A percentile compares a stretch with the other conserved stretches of the same genome.
These are phyloP conservation scores for Carlito syrichta DNA, from an alignment of 2,113 vertebrate species.

Conservation along the genomic window DNA sequence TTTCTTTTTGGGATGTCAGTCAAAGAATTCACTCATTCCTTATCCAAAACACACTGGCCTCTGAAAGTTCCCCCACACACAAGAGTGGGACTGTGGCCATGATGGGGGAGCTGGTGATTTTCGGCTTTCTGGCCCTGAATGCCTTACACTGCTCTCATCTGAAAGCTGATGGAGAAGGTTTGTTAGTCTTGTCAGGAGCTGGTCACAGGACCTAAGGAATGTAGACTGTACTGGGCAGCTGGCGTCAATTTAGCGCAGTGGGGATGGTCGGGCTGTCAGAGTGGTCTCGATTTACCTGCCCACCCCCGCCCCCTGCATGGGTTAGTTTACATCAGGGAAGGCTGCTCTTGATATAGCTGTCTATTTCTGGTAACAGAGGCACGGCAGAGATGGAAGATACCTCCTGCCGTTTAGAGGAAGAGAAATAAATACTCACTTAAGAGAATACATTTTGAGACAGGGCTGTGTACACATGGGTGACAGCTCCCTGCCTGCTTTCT, in stretches of 20 bases:
- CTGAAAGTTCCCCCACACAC: slow-evolving; percentile 51
- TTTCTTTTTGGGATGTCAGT: slow-evolving; percentile 52
- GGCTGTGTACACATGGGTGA: neutral
- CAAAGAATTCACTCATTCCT: slow-evolving; percentile 61
- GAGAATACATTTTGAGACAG: neutral
- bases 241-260: slow-evolving; percentile 63
- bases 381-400: slow-evolving; percentile 1
- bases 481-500: neutral
- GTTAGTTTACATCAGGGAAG: neutral
- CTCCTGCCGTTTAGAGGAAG: slow-evolving; percentile 41
- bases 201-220: slow-evolving; percentile 71
- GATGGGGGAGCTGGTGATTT: neutral
- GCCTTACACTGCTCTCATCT: slow-evolving; percentile 68
- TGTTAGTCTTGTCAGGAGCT: slow-evolving; percentile 68
- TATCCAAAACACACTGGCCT: slow-evolving; percentile 46
- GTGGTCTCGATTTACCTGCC: slow-evolving; percentile 54
- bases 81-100: neutral
- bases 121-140: slow-evolving; percentile 40
- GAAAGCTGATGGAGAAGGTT: slow-evolving; percentile 65
- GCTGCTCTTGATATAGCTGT: neutral
- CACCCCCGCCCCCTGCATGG: neutral
- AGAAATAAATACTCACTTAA: slow-evolving; percentile 40
- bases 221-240: slow-evolving; percentile 70
- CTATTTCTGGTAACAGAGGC: slow-evolving; percentile 13
- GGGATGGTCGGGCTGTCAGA: neutral